Conservation (phyloP, 2,113 vertebrate genomes). For the Ammospiza caudacuta region DNA sequence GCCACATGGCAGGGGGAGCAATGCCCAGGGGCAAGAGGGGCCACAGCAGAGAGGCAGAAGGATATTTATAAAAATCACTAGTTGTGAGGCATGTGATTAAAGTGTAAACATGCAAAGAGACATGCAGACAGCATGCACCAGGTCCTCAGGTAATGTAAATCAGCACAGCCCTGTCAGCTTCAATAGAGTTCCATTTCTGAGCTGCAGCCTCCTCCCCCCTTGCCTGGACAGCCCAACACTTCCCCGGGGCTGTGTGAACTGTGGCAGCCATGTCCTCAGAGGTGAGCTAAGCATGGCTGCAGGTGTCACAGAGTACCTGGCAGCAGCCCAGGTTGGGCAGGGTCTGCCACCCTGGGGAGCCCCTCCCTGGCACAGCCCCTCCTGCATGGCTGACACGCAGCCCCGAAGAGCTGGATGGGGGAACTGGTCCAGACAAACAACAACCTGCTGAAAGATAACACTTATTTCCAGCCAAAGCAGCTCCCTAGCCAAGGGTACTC, state of each 20-base stretch:
- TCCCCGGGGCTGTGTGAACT: background rate
- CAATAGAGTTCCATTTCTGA: background rate
- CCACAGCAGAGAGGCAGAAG: background rate
- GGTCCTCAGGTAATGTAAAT: slow-evolving; percentile 38
- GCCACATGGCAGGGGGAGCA: background rate
- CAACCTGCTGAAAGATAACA: background rate
- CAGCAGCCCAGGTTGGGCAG: background rate
- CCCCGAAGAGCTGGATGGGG: accelerated
- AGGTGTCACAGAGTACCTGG: background rate
- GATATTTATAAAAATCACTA: background rate
- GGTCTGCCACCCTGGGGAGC: background rate
- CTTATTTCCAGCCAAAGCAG: background rate
- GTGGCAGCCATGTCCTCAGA: background rate
- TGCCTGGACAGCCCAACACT: background rate
- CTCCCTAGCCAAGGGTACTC: background rate
- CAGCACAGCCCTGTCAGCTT: slow-evolving; percentile 4
- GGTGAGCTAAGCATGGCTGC: background rate
- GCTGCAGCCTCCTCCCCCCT: background rate
- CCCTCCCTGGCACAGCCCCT: background rate
- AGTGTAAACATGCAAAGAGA: background rate
- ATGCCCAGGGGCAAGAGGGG: background rate
- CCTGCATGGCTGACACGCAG: background rate
- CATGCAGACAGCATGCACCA: background rate
- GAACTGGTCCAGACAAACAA: background rate
- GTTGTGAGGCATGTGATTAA: background rate